phyloP scores from a whole-genome alignment of 2,888 invertebrate species.

The Hyposoter dolosus region DNA sequence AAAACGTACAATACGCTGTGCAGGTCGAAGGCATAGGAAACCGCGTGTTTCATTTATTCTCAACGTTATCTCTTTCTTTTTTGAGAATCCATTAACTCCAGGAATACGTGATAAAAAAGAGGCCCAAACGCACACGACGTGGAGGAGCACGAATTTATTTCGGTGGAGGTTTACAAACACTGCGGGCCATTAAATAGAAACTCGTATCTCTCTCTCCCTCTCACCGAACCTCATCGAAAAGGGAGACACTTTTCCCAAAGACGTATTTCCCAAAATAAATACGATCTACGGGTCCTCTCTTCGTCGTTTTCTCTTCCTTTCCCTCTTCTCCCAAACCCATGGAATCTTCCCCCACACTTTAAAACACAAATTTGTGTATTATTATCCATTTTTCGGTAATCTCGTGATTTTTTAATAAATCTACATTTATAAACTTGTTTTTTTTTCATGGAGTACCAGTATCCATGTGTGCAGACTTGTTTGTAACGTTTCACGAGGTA shows the following conservation, averaged over 20 bases:
- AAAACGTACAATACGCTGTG: background rate
- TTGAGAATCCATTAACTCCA: background rate
- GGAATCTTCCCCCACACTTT: background rate
- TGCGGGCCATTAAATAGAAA: conserved; percentile 14
- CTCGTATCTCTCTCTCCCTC: background rate
- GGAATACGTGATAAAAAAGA: conserved; percentile 1
- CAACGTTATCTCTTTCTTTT: background rate
- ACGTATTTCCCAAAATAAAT: conserved; percentile 14
- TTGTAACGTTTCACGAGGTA: conserved; percentile 2
- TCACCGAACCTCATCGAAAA: background rate
- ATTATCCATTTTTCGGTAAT: background rate
- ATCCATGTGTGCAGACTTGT: background rate
- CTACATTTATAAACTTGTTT: background rate
- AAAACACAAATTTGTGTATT: background rate
- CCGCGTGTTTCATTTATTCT: background rate
- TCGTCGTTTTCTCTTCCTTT: background rate
- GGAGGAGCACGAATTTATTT: background rate
- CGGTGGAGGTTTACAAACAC: conserved; percentile 5
- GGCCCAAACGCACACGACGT: background rate
- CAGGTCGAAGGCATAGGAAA: background rate
- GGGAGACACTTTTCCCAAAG: conserved; percentile 14
- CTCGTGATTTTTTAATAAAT: background rate
- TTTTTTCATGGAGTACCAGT: background rate
- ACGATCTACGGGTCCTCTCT: background rate
- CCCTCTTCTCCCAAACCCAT: too few relatives aligned